Evolutionary conservation across 2,797 vertebrate species (phyloP).

Genomic region (Bryconaethiops microstoma): DNA sequence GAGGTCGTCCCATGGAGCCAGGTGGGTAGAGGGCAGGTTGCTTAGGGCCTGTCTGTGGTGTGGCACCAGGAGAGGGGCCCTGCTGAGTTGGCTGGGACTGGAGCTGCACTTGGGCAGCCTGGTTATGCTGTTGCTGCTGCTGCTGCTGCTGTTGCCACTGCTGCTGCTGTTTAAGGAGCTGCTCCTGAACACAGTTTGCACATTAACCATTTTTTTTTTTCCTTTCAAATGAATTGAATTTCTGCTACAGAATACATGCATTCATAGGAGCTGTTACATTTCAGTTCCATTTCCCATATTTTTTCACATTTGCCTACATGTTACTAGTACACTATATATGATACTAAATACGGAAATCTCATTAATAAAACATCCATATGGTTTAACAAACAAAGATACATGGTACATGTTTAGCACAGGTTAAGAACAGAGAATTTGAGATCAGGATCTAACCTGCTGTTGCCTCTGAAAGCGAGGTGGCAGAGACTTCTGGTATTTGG

Average conservation of each 20-base stretch:
- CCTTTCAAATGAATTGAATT: too few relatives aligned
- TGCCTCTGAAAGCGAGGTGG: constrained; percentile 94
- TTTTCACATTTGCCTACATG: too few relatives aligned
- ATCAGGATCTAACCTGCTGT: constrained; percentile 81
- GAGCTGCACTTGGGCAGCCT: constrained; percentile 76
- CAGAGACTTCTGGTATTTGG: constrained; percentile 94
- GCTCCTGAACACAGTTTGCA: constrained; percentile 68
- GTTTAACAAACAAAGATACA: not conserved
- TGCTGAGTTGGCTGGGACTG: constrained; percentile 77
- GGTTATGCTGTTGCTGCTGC: constrained; percentile 81
- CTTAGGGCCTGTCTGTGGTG: constrained; percentile 76
- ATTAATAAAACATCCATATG: not conserved
- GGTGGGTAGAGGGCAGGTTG: constrained; percentile 83
- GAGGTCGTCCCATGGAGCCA: constrained; percentile 84
- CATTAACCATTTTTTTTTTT: not conserved
- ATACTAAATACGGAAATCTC: not conserved
- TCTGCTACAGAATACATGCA: not conserved
- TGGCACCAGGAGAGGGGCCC: constrained; percentile 73
- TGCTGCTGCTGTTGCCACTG: constrained; percentile 66
- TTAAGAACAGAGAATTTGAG: not conserved
- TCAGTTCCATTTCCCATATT: not conserved
- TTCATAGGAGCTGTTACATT: not conserved
- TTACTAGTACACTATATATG: not conserved
- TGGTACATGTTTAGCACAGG: not conserved
- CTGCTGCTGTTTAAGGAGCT: constrained; percentile 80